Evolutionary conservation across 1,140 invertebrate species (phyloP).

Genomic region (Mylabris phalerata): DNA sequence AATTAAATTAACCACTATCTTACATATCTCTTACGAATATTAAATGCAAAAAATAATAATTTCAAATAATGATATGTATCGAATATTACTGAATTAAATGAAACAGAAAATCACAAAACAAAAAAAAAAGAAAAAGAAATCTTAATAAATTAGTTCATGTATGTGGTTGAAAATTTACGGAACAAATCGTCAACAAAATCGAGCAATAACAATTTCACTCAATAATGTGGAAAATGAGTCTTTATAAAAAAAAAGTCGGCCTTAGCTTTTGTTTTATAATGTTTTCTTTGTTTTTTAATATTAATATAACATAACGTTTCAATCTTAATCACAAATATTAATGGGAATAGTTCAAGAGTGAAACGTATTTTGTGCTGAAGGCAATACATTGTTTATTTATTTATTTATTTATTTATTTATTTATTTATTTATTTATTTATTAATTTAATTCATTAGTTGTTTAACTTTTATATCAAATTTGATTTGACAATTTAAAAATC

Average conservation of each 20-base stretch:
- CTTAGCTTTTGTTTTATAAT: neutral
- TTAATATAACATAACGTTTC: neutral
- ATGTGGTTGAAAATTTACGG: neutral
- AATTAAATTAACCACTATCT: neutral
- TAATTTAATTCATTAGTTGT: no score
- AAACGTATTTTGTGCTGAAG: no score
- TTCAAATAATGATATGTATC: slow-evolving; percentile 19
- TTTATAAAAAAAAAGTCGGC: neutral
- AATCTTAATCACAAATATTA: no score
- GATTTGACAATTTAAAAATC: no score
- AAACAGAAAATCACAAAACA: slow-evolving; percentile 9
- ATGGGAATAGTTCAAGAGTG: no score
- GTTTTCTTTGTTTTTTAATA: neutral
- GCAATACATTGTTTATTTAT: no score
- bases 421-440: no score
- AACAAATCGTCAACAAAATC: no score
- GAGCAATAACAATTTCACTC: no score
- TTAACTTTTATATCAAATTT: no score
- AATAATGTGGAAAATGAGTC: neutral
- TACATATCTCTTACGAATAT: slow-evolving; percentile 7
- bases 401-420: no score
- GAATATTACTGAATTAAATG: slow-evolving; percentile 10
- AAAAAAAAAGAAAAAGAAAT: neutral
- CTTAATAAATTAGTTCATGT: slow-evolving; percentile 10
- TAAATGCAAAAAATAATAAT: slow-evolving; percentile 16